Base-by-base conservation (phyloP, 2,888 invertebrate genomes). In the Calliphora vomitoria region DNA sequence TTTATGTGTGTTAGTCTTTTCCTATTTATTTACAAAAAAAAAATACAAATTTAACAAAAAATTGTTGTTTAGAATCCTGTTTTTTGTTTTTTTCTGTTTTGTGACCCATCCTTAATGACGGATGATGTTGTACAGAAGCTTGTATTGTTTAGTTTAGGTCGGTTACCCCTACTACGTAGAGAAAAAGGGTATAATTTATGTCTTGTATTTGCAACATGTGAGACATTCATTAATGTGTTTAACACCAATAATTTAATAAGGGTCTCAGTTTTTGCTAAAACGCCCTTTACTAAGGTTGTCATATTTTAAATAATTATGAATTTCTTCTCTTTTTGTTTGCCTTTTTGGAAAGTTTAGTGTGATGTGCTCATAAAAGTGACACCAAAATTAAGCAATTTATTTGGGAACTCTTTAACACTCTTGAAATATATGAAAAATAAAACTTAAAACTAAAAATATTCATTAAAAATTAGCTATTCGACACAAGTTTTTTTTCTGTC, bases 21-120 rank as follows among this genome's bases (percentile, higher is more conserved):
- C 68, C 72, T 44, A 64, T 66, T 76, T 64, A 35, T 71, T 31
- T 76, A 76, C n/a, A 66, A 80, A 53, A 71, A 78, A 47, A 68
- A 13, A 15, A 25, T 41, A 78, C 25, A 74, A 25, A 68, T 11
- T 4, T 44, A 47, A 31, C n/a, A 35, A 55, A 55, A 47, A 71
- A 20, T 71, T 31, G 47, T 25, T 47, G 35, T 68, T 82, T 10
- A 78, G 62, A 84, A 76, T 84, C 81, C 68, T 84, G 84, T 82
- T 87, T 79, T 18, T n/a, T 15, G 15, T 47, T 53, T 53, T n/a
- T 18, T 1, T 1, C 8, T 20, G 5, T 55, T 10, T 66, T 66
- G 13, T 15, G 38, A 38, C 5, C 83, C 55, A 68, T 81, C 79
- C 75, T 76, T 76, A 75, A 86, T 78, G 66, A 60, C 82, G 15